Conservation (phyloP, 2,888 invertebrate species). For the Cryptosula pallasiana region DNA sequence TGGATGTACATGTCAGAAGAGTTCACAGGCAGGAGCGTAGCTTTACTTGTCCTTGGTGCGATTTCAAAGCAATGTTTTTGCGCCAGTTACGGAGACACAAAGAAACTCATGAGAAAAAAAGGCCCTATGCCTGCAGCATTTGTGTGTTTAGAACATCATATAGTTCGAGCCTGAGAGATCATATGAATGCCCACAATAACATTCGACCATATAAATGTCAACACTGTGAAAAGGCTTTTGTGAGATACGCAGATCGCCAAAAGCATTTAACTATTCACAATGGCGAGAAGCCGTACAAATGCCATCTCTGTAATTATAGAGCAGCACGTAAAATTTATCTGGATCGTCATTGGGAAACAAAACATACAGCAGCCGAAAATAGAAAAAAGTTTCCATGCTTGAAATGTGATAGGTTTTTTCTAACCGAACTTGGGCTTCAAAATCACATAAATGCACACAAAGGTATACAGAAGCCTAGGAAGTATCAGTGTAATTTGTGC, state of each 20-base stretch:
- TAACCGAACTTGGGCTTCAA: not conserved
- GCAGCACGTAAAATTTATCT: not conserved
- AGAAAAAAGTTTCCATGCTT: not conserved
- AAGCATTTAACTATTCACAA: not conserved
- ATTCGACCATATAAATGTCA: not conserved
- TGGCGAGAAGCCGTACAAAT: not conserved
- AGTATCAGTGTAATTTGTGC: not conserved
- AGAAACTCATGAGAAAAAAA: not conserved
- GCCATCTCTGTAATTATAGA: not conserved
- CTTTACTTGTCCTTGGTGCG: not conserved
- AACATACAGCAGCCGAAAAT: not conserved
- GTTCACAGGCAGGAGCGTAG: not conserved
- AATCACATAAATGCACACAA: not conserved
- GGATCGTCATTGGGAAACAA: not conserved
- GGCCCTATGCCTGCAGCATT: not conserved
- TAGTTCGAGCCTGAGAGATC: not conserved
- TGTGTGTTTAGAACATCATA: not conserved
- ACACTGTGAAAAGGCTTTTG: not conserved
- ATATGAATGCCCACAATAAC: not conserved
- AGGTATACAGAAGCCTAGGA: not conserved
- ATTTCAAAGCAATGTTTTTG: not conserved
- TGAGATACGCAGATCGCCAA: not conserved
- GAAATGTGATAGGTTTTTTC: not conserved
- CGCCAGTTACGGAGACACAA: not conserved
- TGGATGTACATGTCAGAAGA: not conserved